phyloP scores from a whole-genome alignment of 2,888 invertebrate genomes.

The Dastarcus helophoroides region DNA sequence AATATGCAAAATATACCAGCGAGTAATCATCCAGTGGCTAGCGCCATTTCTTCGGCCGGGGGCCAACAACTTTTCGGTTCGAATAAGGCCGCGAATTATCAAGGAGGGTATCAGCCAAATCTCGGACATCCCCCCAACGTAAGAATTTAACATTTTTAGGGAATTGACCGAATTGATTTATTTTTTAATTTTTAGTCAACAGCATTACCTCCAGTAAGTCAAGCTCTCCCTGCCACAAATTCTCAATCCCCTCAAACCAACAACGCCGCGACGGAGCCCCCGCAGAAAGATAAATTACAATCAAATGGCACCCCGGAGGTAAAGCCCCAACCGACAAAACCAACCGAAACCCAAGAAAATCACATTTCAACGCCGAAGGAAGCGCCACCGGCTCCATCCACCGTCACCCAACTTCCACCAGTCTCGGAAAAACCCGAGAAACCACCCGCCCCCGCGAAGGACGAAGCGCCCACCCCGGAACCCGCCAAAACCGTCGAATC shows the following conservation, averaged over 20 bases:
- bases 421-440: slow-evolving; percentile 16
- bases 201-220: slow-evolving; percentile 24
- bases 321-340: slow-evolving; percentile 12
- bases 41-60: slow-evolving; percentile 19
- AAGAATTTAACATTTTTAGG: slow-evolving; percentile 11
- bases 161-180: neutral
- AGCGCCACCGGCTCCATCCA: slow-evolving; percentile 13
- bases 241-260: slow-evolving; percentile 32
- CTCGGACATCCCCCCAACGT: slow-evolving; percentile 26
- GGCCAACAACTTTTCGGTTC: slow-evolving; percentile 21
- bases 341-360: slow-evolving; percentile 19
- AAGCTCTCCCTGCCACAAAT: slow-evolving; percentile 23
- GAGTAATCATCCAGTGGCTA: slow-evolving; percentile 29
- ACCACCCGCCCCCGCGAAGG: neutral
- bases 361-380: slow-evolving; percentile 18
- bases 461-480: too few relatives aligned
- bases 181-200: slow-evolving; percentile 18
- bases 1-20: slow-evolving; percentile 24
- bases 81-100: slow-evolving; percentile 25
- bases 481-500: too few relatives aligned
- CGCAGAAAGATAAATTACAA: slow-evolving; percentile 27
- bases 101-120: slow-evolving; percentile 26
- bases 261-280: slow-evolving; percentile 37
- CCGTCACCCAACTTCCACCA: slow-evolving; percentile 11
- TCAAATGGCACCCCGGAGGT: slow-evolving; percentile 30